phyloP scores from a whole-genome alignment of 2,797 vertebrate species.

The Gymnoscopelus microlampas region DNA sequence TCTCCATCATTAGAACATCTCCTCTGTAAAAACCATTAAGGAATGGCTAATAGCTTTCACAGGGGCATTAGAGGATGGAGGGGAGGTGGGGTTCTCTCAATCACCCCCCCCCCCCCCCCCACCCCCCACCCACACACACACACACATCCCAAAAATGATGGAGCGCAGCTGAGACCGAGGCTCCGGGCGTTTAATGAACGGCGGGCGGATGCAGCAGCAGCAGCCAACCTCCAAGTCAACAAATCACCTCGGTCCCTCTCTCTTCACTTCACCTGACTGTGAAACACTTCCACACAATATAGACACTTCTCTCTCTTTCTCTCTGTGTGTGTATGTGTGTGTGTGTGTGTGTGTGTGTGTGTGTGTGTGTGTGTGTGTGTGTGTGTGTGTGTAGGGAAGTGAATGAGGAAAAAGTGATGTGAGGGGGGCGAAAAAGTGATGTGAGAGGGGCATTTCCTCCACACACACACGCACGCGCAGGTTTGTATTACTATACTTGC shows the following conservation, averaged over 20 bases:
- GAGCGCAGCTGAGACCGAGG: conserved; percentile 25
- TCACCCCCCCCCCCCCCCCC: background rate
- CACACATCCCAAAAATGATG: conserved; percentile 31
- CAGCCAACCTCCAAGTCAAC: conserved; percentile 36
- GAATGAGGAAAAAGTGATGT: conserved; percentile 28
- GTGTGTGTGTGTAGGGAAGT: conserved; percentile 13
- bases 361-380: conserved; percentile 11
- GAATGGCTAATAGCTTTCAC: conserved; percentile 66
- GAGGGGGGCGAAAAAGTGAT: conserved; percentile 20
- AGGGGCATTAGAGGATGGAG: conserved; percentile 60
- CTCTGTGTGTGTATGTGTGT: conserved; percentile 6
- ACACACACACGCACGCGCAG: background rate
- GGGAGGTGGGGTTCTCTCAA: conserved; percentile 47
- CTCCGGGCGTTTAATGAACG: conserved; percentile 55
- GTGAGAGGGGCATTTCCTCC: conserved; percentile 12
- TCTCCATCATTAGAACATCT: conserved; percentile 33
- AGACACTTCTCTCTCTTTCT: background rate
- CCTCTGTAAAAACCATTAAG: conserved; percentile 67
- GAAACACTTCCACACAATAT: conserved; percentile 11
- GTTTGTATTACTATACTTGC: no score
- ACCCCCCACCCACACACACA: no score
- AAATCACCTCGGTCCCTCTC: conserved; percentile 40
- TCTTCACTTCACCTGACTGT: conserved; percentile 14
- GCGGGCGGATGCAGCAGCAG: conserved; percentile 16
- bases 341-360: conserved; percentile 11